These are phyloP conservation scores for Poecilia velifera DNA, from an alignment of 2,797 vertebrate species.

Conservation along the genomic window DNA sequence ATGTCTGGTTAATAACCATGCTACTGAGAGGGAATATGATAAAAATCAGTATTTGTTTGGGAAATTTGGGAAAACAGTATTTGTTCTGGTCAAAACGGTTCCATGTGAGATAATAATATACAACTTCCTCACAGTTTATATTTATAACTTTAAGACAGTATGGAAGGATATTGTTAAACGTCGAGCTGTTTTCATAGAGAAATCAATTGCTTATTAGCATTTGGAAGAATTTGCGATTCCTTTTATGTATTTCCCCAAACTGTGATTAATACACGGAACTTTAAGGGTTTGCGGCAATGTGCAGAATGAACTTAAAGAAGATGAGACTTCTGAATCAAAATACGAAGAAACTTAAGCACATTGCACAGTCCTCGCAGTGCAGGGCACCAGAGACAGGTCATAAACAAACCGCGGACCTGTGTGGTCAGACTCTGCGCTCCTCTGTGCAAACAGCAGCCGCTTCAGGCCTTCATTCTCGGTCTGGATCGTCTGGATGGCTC, in stretches of 20 bases:
- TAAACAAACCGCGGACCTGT: neutral
- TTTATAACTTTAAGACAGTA: neutral
- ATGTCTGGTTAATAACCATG: neutral
- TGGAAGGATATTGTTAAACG: neutral
- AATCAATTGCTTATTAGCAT: neutral
- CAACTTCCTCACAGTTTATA: neutral
- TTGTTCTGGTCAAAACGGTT: neutral
- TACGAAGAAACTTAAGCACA: neutral
- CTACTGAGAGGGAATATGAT: neutral
- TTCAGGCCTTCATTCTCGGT: conserved; percentile 78
- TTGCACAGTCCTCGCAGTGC: neutral
- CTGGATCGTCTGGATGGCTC: conserved; percentile 75
- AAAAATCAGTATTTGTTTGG: neutral
- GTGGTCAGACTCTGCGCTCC: conserved; percentile 30
- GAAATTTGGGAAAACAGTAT: neutral
- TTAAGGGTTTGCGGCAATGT: neutral
- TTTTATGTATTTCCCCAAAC: neutral
- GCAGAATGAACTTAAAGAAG: neutral
- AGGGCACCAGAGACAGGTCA: neutral
- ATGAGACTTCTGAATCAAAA: neutral
- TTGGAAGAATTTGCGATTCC: neutral
- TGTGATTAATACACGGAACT: neutral
- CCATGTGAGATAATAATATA: neutral
- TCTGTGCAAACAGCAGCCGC: conserved; percentile 65
- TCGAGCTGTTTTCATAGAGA: neutral